phyloP scores from a whole-genome alignment of 2,113 vertebrate genomes.

The Scortum barcoo region DNA sequence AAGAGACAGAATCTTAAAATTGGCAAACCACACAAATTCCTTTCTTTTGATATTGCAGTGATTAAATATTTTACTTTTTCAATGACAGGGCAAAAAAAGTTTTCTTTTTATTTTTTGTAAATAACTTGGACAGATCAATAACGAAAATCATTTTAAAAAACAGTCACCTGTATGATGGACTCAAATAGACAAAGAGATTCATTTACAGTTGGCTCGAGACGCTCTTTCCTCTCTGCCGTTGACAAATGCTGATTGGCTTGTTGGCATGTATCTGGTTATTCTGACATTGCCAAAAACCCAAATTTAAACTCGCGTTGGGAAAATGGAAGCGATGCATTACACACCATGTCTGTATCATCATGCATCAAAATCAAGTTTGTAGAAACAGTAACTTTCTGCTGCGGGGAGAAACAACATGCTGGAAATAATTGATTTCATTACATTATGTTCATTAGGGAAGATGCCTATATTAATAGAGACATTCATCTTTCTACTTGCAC shows the following conservation, averaged over 20 bases:
- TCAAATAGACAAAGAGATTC: neutral
- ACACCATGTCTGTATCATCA: slow-evolving; percentile 13
- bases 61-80: neutral
- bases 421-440: neutral
- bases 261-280: slow-evolving; percentile 17
- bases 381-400: neutral
- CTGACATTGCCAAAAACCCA: slow-evolving; percentile 13
- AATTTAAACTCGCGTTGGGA: slow-evolving; percentile 1
- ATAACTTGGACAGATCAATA: neutral
- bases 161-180: neutral
- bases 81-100: neutral
- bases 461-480: neutral
- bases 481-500: too few relatives aligned
- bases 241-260: slow-evolving; percentile 23
- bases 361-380: neutral
- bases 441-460: neutral
- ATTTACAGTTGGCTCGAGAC: slow-evolving; percentile 4
- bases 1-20: neutral
- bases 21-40: neutral
- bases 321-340: slow-evolving; percentile 21
- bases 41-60: neutral
- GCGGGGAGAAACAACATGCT: neutral
- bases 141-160: neutral
- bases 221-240: slow-evolving; percentile 2
- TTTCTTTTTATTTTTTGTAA: neutral